Percentiles rank a stretch among this genome's conserved stretches.
These are phyloP conservation scores for Miltochrista miniata DNA, from an alignment of 2,888 invertebrate species.

Conservation along the genomic window DNA sequence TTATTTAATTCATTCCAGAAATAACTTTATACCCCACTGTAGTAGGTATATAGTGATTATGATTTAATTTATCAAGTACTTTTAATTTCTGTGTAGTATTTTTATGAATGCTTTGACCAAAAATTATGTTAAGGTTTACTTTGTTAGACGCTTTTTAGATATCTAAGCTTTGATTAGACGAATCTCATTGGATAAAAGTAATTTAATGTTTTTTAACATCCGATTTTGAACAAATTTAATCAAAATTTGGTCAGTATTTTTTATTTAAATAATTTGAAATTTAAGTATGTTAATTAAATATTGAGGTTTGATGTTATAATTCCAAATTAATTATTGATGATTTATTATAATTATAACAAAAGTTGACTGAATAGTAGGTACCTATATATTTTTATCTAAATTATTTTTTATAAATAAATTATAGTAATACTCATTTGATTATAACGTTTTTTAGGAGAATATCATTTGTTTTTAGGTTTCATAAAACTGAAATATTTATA, in stretches of 20 bases:
- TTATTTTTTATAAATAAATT: constrained; percentile 22
- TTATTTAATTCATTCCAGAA: background rate
- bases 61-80: background rate
- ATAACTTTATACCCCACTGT: background rate
- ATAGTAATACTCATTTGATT: background rate
- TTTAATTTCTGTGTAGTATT: constrained; percentile 1
- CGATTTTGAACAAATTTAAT: background rate
- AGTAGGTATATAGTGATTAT: background rate
- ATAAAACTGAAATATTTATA: background rate
- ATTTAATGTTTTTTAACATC: constrained; percentile 8
- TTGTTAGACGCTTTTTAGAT: background rate
- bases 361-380: constrained; percentile 38
- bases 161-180: background rate
- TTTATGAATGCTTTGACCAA: background rate
- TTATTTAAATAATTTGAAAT: constrained; percentile 18
- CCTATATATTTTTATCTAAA: constrained; percentile 26
- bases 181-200: background rate
- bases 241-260: constrained; percentile 28
- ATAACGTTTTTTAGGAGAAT: background rate
- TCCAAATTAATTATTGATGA: constrained; percentile 11
- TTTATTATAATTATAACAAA: constrained; percentile 16
- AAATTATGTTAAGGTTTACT: background rate
- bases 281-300: background rate
- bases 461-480: background rate
- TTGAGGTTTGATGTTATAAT: constrained; percentile 2